Evolutionary conservation across 2,888 invertebrate species (phyloP), one percentile per base, ranked within the genome.

Genomic region (Drosophila robusta): DNA sequence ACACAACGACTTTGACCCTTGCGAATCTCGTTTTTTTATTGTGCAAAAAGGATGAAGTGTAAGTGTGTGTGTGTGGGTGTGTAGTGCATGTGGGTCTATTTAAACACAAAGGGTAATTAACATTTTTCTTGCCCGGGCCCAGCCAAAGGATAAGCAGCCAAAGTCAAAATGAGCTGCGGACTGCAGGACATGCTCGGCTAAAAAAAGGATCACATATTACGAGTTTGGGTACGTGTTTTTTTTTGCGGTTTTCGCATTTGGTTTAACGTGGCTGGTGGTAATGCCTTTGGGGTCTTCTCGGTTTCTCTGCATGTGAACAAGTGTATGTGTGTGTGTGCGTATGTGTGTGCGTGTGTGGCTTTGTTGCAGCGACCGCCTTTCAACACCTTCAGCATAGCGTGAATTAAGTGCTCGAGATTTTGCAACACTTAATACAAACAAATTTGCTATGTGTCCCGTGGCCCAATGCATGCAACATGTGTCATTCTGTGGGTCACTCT

Each of bases 331-430:
- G 69, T 14, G 47, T 50, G 44, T 32, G 50, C 16, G 45, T n/a
- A n/a, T 29, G 58, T n/a, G 36, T 47, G 38, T 54, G 39, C 39
- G 24, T 50, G 39, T 69, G 55, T 52, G 63, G 47, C 12, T 42
- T 14, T 26, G 52, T 56, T 64, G 61, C 75, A 58, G 67, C 80
- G 55, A 68, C 74, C 67, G 69, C 78, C 89, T 89, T 83, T 89
- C 90, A 78, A 82, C 89, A 89, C 90, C 89, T 90, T 82, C 66
- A 67, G 79, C 70, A 73, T 78, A 75, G 90, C 87, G 89, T 90
- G 89, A 89, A 89, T 90, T 90, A 90, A 89, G 90, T 90, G 90
- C 87, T 84, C 81, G 89, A 84, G 83, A 84, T 84, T 84, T 88
- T 68, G 60, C 78, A 63, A 55, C 89, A 84, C 83, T 89, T 84